Evolutionary conservation across 92 coral and sea anemone species (phyloP).

Genomic region (Phymanthus crucifer): DNA sequence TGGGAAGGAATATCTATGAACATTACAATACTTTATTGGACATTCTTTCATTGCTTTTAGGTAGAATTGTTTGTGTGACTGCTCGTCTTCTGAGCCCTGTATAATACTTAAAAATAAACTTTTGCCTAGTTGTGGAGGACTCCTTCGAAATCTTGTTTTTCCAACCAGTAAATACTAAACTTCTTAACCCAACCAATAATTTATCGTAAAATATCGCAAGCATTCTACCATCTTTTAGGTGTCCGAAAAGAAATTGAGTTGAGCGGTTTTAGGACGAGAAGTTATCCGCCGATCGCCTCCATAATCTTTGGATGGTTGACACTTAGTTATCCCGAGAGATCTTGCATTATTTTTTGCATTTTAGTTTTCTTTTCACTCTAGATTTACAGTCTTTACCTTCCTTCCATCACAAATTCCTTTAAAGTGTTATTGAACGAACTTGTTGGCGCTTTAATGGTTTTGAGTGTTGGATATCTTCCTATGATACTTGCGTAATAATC

Average conservation of each 20-base stretch:
- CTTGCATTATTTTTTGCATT: conserved; percentile 35
- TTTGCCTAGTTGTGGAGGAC: not conserved
- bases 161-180: not conserved
- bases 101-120: not conserved
- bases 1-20: conserved; percentile 31
- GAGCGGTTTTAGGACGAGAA: conserved; percentile 34
- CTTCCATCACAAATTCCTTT: not conserved
- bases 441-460: conserved; percentile 11
- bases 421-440: conserved; percentile 12
- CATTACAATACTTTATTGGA: conserved; percentile 1
- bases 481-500: conserved; percentile 29
- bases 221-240: conserved; percentile 21
- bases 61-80: conserved; percentile 12
- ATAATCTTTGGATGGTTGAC: conserved; percentile 29
- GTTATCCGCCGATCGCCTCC: conserved; percentile 35
- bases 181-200: conserved; percentile 3
- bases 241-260: conserved; percentile 21
- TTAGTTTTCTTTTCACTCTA: not conserved
- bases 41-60: conserved; percentile 22
- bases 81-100: conserved; percentile 33
- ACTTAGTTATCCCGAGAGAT: conserved; percentile 24
- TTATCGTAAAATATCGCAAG: conserved; percentile 4
- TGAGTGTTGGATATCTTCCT: conserved; percentile 21
- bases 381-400: not conserved
- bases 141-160: conserved; percentile 6